Percentiles rank a stretch among this genome's conserved stretches.
These are phyloP conservation scores for Dicaeum eximium DNA, from an alignment of 2,113 vertebrate species.

Conservation along the genomic window DNA sequence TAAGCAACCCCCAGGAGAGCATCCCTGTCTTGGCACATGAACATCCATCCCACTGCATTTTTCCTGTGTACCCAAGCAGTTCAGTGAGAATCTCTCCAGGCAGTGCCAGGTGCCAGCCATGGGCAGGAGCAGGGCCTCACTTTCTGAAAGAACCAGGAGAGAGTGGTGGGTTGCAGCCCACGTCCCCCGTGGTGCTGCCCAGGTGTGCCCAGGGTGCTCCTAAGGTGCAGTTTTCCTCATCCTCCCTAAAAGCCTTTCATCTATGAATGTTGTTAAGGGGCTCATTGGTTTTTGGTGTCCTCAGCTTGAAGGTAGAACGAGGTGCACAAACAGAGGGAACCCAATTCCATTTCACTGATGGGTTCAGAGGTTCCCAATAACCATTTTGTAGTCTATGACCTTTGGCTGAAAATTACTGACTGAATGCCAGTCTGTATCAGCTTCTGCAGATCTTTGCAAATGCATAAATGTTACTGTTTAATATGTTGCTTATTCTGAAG, in stretches of 20 bases:
- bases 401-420: background rate
- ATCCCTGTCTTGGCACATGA: background rate
- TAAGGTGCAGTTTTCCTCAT: background rate
- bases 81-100: accelerated
- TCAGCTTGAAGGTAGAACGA: background rate
- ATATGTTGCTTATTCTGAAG: background rate
- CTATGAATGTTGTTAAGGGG: background rate
- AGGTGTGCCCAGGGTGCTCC: background rate
- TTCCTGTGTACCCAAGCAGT: background rate
- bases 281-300: background rate
- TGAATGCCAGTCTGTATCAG: background rate
- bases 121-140: accelerated
- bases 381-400: background rate
- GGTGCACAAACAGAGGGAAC: background rate
- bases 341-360: background rate
- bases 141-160: background rate
- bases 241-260: background rate
- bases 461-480: background rate
- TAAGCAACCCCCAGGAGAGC: background rate
- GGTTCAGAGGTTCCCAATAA: background rate
- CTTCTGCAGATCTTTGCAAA: background rate
- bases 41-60: background rate
- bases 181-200: too few species aligned
- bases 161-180: background rate
- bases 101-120: accelerated